phyloP scores from a whole-genome alignment of 2,797 vertebrate genomes.

The Enteromius thamalakanensis region DNA sequence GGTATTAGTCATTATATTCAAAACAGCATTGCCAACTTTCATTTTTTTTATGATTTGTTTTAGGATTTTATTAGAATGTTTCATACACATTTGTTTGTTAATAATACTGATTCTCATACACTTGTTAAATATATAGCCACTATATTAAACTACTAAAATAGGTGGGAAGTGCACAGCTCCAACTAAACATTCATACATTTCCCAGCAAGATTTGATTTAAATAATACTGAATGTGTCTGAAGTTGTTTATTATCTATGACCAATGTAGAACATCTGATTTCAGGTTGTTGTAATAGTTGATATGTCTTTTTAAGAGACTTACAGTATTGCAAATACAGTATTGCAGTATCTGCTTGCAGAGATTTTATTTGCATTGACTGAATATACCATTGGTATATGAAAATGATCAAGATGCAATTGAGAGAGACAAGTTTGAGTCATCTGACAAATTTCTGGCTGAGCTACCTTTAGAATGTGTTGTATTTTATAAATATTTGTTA shows the following conservation, averaged over 20 bases:
- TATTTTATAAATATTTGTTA: background rate
- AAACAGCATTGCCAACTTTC: background rate
- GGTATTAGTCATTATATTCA: background rate
- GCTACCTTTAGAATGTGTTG: background rate
- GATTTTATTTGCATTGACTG: background rate
- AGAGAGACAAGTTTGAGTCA: background rate
- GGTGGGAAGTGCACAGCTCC: background rate
- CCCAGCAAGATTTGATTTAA: slow-evolving; percentile 32
- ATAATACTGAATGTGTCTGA: background rate
- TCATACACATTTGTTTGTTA: background rate
- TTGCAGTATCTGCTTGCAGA: background rate
- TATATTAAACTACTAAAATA: background rate
- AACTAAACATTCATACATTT: slow-evolving; percentile 50
- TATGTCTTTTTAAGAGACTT: background rate
- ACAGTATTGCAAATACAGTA: background rate
- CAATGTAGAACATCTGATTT: background rate
- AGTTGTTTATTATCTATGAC: background rate
- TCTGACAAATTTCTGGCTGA: background rate
- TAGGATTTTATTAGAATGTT: background rate
- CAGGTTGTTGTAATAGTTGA: background rate
- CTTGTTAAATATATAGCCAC: background rate
- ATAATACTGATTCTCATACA: background rate
- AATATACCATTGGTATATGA: background rate
- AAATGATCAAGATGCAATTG: background rate
- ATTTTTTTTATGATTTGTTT: no score